Conservation (phyloP, 2,113 vertebrate genomes). For the Turnix velox region DNA sequence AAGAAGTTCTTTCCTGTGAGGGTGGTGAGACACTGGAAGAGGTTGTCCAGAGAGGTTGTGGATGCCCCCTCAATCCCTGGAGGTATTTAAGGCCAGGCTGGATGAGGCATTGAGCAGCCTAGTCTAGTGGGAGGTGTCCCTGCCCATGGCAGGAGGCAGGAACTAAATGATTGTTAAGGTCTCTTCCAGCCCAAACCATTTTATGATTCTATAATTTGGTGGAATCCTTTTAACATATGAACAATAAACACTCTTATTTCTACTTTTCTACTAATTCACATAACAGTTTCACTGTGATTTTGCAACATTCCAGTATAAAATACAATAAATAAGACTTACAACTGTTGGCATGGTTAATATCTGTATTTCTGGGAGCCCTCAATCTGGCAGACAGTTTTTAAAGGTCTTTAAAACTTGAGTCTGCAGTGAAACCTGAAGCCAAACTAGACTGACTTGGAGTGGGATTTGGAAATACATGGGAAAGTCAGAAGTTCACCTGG, state of each 20-base stretch:
- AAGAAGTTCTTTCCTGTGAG: too few relatives aligned
- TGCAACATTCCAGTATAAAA: not conserved
- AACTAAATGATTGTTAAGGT: too few relatives aligned
- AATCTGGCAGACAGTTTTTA: not conserved
- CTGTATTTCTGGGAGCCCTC: not conserved
- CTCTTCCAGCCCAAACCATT: too few relatives aligned
- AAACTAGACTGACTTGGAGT: not conserved
- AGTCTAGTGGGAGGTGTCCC: too few relatives aligned
- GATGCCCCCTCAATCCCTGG: too few relatives aligned
- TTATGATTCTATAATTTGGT: too few relatives aligned
- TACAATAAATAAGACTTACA: not conserved
- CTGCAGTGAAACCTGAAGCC: constrained; percentile 16
- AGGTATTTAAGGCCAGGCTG: too few relatives aligned
- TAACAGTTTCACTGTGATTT: not conserved
- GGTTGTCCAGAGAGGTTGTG: too few relatives aligned
- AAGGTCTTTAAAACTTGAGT: not conserved
- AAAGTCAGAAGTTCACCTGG: constrained; percentile 29
- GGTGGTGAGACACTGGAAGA: too few relatives aligned
- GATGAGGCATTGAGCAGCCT: too few relatives aligned
- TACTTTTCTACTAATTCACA: constrained; percentile 6
- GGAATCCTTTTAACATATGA: not conserved
- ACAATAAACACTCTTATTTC: not conserved
- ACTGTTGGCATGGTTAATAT: not conserved
- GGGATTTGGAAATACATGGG: constrained; percentile 18
- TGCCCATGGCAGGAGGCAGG: too few relatives aligned